phyloP scores from a whole-genome alignment of 2,888 invertebrate genomes.

The Lobophora halterata region DNA sequence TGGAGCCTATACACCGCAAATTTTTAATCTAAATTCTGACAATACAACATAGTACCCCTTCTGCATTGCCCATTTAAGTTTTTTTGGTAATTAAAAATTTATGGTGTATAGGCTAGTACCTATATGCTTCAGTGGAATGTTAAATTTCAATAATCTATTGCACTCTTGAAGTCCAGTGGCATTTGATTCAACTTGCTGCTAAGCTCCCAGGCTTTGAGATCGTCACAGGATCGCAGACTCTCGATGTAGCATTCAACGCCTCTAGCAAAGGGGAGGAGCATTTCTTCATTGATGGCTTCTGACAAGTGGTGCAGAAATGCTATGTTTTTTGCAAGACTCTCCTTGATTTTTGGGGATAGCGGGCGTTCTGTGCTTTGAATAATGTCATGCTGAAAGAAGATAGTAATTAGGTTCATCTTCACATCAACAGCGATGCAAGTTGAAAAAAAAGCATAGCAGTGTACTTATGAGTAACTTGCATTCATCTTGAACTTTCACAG shows the following conservation, averaged over 20 bases:
- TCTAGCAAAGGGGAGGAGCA: slow-evolving; percentile 67
- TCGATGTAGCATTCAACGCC: slow-evolving; percentile 71
- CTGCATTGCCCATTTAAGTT: too few relatives aligned
- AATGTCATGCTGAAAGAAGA: slow-evolving; percentile 65
- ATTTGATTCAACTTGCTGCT: slow-evolving; percentile 65
- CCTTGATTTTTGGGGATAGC: slow-evolving; percentile 59
- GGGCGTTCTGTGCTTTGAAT: slow-evolving; percentile 70
- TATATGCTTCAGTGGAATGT: too few relatives aligned
- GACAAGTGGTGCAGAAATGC: slow-evolving; percentile 69
- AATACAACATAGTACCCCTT: too few relatives aligned
- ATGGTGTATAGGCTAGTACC: too few relatives aligned
- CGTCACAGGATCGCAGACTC: slow-evolving; percentile 65
- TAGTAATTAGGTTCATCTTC: too few relatives aligned
- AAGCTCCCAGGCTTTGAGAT: slow-evolving; percentile 73
- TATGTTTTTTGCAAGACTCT: slow-evolving; percentile 67
- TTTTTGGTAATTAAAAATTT: too few relatives aligned
- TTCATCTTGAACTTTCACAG: too few relatives aligned
- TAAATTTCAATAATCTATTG: slow-evolving; percentile 65
- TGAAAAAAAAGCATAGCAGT: too few relatives aligned
- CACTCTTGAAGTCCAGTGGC: slow-evolving; percentile 72
- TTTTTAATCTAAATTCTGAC: too few relatives aligned
- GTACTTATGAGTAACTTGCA: too few relatives aligned
- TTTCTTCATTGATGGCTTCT: slow-evolving; percentile 68
- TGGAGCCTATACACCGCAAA: too few relatives aligned
- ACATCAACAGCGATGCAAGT: too few relatives aligned